Evolutionary conservation across 92 coral and sea anemone genomes (phyloP), one percentile per base, ranked within the genome.

Genomic region (Ricordea florida): DNA sequence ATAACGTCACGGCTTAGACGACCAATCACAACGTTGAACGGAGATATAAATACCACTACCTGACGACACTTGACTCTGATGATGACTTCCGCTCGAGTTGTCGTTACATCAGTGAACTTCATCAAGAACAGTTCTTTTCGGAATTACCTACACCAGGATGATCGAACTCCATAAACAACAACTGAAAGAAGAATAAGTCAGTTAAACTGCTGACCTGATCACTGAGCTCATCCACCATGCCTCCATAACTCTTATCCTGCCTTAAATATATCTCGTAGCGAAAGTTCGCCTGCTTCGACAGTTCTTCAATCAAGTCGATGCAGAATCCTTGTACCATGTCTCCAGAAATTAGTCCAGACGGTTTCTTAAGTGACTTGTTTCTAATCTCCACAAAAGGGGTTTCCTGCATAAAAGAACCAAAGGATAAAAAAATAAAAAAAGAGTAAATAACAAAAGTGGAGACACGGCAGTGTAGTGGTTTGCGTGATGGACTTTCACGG

Each of bases 301-400:
- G 76, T 42, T 89, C 89, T 23, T 82, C 69, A 24, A 96, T 76
- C 32, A 96, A 48, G 44, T 96, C 99, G 7, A 92, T 57, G 11
- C 85, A 81, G 62, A 96, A 96, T 3, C 99, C 99, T 31, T 89
- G 90, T 9, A 92, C 59, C 13, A 80, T 77, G 6, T 66, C 72
- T 59, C 83, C 83, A 17, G 82, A 66, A 6, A 91, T 77, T 10
- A 69, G 91, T 17, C 87, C 85, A 8, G 66, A 44, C 36, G 72
- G 66, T 33, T 82, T 48, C 29, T 24, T 27, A 16, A 65, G 17
- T 32, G 85, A 68, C 23, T 58, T 85, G 21, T 91, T 91, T 1
- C 70, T 75, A 80, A 83, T 38, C 23, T 91, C 90, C 0, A 91
- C 81, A 52, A 91, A 91, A 3, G 97, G 97, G 2, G 90, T 87